Base-by-base conservation (phyloP, 2,888 invertebrate species). In the Tribolium freemani region DNA sequence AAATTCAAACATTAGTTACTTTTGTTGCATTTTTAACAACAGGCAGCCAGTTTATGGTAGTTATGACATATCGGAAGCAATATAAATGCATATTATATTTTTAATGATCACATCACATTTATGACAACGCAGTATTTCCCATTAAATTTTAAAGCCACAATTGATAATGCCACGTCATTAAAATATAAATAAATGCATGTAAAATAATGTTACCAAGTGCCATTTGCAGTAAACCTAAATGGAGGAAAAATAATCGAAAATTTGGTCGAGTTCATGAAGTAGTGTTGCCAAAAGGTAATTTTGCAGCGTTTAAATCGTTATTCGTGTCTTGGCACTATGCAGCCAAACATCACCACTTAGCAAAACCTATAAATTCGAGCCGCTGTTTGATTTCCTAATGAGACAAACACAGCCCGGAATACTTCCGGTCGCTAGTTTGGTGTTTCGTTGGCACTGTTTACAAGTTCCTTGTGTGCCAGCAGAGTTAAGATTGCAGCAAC, bases 301-400 rank as follows among this genome's bases (percentile, higher is more conserved):
- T 45, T 20, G 46, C 50, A 57, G 10, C 70, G 57, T 21, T 60
- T 13, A 60, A 48, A 11, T 16, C 44, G 26, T 21, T 20, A n/a
- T 44, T 26, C 38, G 8, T 8, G 38, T 38, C 38, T 60, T 60
- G 51, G 66, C 53, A 48, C 60, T 44, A 44, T 46, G 26, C 21
- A 61, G 21, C 74, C 71, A 74, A 73, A 74, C 76, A 79, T 79
- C 77, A 79, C 76, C 79, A 79, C 77, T 82, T 80, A 80, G 78
- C 80, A 78, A 75, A 72, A 78, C 76, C 80, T 76, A 82, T 83
- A 83, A 83, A 83, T 83, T 80, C 77, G 79, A 78, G 75, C 78
- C 80, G 82, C 80, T 83, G 82, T 84, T 83, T 83, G 84, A 83
- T 83, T 84, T 82, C 81, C 79, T 83, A 84, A 84, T 84, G 83